Evolutionary conservation across 2,888 invertebrate species (phyloP), one percentile per base, ranked within the genome.

Genomic region (Cephus spinipes): DNA sequence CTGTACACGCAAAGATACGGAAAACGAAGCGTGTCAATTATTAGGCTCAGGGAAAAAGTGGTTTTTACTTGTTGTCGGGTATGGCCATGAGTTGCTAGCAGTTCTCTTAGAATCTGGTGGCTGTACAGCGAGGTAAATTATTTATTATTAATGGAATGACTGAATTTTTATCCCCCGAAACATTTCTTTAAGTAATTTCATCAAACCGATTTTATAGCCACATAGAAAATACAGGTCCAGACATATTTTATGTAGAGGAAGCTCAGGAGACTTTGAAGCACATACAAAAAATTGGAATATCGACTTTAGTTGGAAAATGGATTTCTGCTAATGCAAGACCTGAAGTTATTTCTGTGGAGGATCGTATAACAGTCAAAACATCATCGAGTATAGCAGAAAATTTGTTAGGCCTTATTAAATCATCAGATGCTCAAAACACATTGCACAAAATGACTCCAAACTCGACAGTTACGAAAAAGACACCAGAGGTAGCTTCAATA

Each of bases 181-280:
- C 1, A 3, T 31, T 32, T 9, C 30, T 4, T 55, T 35, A 12
- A 73, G 34, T 30, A 55, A 68, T 11, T 69, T 68, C 12, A 30
- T 30, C 12, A 32, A 32, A 68, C 55, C 1, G 4, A 55, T 30
- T 30, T 73, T 40, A 81, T 73, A 95, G 93, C 92, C 94, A 77
- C 30, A 92, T 94, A 69, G 94, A 94, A 31, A 92, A 93, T 73
- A 93, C 94, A 68, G 94, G 95, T 0, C 97, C 97, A 0, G 96
- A 97, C 80, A 94, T 96, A 1, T 96, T 97, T 91, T 97, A 97
- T 86, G 96, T 98, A 0, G 97, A 98, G 92, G 98, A 98, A 91
- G 97, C 96, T 76, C 96, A 97, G 90, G 96, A 97, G 81, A 97
- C 97, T 2, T 90, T 98, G 4, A 95, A 95, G 75, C 94, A 96